Base-by-base conservation (phyloP, 2,113 vertebrate species). In the Trachemys scripta region DNA sequence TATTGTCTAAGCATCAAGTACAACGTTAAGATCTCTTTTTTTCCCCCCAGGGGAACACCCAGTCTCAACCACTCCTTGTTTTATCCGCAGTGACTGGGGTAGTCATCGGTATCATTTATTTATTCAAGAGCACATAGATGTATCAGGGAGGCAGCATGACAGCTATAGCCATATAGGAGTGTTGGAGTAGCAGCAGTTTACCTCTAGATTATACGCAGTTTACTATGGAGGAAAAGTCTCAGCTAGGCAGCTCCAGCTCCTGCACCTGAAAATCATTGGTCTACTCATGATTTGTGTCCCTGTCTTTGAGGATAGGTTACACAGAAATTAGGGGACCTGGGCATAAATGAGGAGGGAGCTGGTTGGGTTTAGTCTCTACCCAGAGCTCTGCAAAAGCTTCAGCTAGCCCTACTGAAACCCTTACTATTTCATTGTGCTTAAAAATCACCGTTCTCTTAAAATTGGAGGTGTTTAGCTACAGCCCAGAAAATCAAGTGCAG, bases 41-140 rank as follows among this genome's bases (percentile, higher is more conserved):
- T 35, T 12, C 93, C 22, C 49, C 11, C 6, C 0, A 2, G 2
- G 11, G 16, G 14, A 45, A 10, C 87, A 38, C 35, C 20, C 1
- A 1, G 10, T 45, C 80, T 82, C 76, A 81, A 47, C 6, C 45
- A 25, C 42, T 85, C 80, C 83, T 50, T 51, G 24, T 65, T 72
- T 42, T 65, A 10, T 56, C 86, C 2, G 24, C 24, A 6, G n/a
- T 45, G 22, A 76, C 38, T 75, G 72, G 35, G 72, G 22, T 25
- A 75, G 38, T 75, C n/a, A 75, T 75, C 3, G 6, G 72, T 42
- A 45, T 5, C 72, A 76, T 76, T 12, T 25, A 76, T 76, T 57
- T 16, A 1, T 22, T 13, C 27, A 82, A 51, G 81, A 86, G 8
- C 14, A 2, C 38, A 50, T 14, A 11, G 24, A 45, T 24, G 2